Conservation (phyloP, 2,888 invertebrate species). For the Hyppa rectilinea region DNA sequence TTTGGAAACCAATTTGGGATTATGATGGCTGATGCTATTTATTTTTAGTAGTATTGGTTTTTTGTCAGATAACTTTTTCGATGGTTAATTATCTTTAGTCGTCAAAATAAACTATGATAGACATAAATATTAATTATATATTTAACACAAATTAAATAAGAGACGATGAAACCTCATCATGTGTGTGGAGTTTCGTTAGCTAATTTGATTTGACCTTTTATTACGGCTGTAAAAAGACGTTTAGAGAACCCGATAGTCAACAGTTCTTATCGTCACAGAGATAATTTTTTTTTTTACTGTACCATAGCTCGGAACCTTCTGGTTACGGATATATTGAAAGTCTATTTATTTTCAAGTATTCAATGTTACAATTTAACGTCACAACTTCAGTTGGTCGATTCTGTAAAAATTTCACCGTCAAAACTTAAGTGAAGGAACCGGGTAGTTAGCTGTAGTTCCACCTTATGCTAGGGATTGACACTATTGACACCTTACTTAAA, state of each 20-base stretch:
- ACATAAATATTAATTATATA: not conserved
- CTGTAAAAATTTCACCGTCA: too few species aligned
- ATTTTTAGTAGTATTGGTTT: conserved; percentile 64
- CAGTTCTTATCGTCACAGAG: not conserved
- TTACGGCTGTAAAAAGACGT: not conserved
- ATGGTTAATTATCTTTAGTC: conserved; percentile 22
- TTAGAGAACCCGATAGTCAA: not conserved
- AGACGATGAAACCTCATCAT: not conserved
- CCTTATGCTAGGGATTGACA: too few species aligned
- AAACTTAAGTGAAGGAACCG: too few species aligned
- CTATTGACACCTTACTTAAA: too few species aligned
- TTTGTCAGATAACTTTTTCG: conserved; percentile 21
- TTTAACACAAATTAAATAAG: not conserved
- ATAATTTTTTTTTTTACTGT: not conserved
- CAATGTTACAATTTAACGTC: not conserved
- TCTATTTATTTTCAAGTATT: not conserved
- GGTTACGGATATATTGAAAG: not conserved
- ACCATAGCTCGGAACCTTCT: not conserved
- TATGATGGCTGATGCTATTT: conserved; percentile 76
- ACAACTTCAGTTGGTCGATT: too few species aligned
- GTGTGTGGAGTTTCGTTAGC: not conserved
- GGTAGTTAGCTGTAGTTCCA: too few species aligned
- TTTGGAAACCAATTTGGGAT: conserved; percentile 84
- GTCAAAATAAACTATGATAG: not conserved
- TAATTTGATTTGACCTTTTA: not conserved